Percentiles rank a stretch among this genome's conserved stretches.
These are phyloP conservation scores for Parasteatoda lunata DNA, from an alignment of 2,888 invertebrate species.

Conservation along the genomic window DNA sequence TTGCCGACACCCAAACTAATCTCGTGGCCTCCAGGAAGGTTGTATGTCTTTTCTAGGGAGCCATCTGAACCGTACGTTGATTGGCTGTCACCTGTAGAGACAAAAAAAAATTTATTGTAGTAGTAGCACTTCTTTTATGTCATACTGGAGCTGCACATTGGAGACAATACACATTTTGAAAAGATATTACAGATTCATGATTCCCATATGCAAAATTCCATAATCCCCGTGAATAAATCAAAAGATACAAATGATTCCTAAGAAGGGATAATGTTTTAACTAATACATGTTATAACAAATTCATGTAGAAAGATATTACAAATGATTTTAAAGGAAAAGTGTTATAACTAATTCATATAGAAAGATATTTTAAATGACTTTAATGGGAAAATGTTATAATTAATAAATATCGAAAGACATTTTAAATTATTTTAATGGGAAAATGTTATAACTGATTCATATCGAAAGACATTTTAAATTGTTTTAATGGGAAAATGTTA, in stretches of 20 bases:
- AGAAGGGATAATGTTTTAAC: not conserved
- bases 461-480: too few relatives aligned
- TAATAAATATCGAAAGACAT: too few relatives aligned
- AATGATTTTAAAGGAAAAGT: too few relatives aligned
- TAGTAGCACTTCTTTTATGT: not conserved
- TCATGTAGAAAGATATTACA: too few relatives aligned
- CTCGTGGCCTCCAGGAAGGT: constrained; percentile 48
- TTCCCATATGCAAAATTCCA: not conserved
- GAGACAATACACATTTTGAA: not conserved
- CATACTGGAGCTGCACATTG: not conserved
- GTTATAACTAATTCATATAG: too few relatives aligned
- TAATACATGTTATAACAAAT: too few relatives aligned
- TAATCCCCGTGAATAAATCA: not conserved
- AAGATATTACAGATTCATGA: not conserved
- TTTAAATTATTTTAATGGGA: too few relatives aligned
- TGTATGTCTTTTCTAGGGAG: constrained; percentile 37
- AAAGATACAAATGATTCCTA: not conserved
- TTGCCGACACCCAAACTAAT: constrained; percentile 47
- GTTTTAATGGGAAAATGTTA: too few relatives aligned
- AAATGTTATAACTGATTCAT: too few relatives aligned
- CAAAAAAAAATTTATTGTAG: not conserved
- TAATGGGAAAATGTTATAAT: too few relatives aligned
- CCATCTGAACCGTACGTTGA: constrained; percentile 38
- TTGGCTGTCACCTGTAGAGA: constrained; percentile 26
- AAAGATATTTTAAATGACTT: too few relatives aligned